A percentile compares a stretch with the other conserved stretches of the same genome.
phyloP scores from a whole-genome alignment of 35 echinoderm and acorn worm species.

The Lytechinus variegatus region DNA sequence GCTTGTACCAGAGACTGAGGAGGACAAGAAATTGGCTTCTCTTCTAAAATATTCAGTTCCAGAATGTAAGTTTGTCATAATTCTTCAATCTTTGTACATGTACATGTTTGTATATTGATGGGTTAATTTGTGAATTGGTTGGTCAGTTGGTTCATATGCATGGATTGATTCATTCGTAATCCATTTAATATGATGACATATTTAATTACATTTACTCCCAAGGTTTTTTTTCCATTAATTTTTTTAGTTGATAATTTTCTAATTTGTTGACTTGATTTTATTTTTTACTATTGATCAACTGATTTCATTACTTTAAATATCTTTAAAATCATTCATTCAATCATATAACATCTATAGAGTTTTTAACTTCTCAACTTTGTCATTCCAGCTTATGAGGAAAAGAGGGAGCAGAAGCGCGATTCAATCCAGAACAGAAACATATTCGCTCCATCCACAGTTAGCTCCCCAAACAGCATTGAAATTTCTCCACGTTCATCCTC shows the following conservation, averaged over 20 bases:
- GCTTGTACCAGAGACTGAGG: slow-evolving; percentile 78
- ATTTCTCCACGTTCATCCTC: neutral
- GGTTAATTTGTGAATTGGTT: too few species aligned
- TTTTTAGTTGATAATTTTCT: too few species aligned
- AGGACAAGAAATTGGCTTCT: slow-evolving; percentile 92
- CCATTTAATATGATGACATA: too few species aligned
- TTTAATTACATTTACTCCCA: too few species aligned
- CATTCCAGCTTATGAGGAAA: slow-evolving; percentile 87
- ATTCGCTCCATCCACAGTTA: slow-evolving; percentile 52
- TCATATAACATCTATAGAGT: neutral
- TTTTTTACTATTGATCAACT: too few species aligned
- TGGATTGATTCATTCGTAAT: too few species aligned
- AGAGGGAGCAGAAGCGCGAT: slow-evolving; percentile 68
- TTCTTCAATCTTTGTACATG: neutral
- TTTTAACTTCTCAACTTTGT: neutral
- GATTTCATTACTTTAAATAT: too few species aligned
- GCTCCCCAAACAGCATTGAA: neutral
- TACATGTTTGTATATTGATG: too few species aligned
- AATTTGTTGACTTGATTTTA: too few species aligned
- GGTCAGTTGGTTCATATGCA: too few species aligned
- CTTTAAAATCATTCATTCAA: too few species aligned
- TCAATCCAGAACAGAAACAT: slow-evolving; percentile 76
- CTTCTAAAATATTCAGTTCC: slow-evolving; percentile 83
- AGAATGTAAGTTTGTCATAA: slow-evolving; percentile 66
- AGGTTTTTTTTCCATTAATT: too few species aligned